Base-by-base conservation (phyloP, 2,113 vertebrate genomes). In the Tragelaphus buxtoni region DNA sequence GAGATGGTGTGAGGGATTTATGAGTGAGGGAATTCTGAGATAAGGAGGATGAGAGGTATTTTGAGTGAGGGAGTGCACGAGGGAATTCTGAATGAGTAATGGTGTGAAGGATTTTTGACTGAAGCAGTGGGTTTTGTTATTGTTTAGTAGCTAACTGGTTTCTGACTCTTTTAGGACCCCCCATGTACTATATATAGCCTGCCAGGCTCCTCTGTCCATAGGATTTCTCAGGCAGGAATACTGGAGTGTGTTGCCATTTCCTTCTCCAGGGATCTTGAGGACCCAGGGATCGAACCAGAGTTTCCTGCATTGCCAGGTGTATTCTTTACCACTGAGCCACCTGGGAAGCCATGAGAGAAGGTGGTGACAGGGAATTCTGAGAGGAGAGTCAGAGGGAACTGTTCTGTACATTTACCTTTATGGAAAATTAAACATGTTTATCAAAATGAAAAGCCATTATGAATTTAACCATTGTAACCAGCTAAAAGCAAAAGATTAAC, bases 341-440 rank as follows among this genome's bases (percentile, higher is more conserved):
- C 10, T 42, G 39, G 69, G 22, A 74, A 74, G 39, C 22, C 69
- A 42, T 74, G 39, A 74, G 39, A 74, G 39, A 74, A 74, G 11
- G 69, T 13, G 5, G 69, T 74, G 39, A 74, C 39, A 74, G 69
- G 22, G 35, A 74, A 72, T 42, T 74, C 22, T 74, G 39, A 74
- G 22, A 74, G 69, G 35, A 74, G 69, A 74, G 22, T 74, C 22
- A 42, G 39, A 74, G 35, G 5, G 39, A 74, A 74, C 39, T 74
- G 1, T 82, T 58, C 39, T 22, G 20, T 49, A n/a, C 11, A 8
- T 93, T 61, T 88, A 32, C 30, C 51, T 88, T 90, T 94, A 88
- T 86, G 84, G 28, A 86, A 97, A 98, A 69, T 60, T 53, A 88
- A 95, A 9, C 1, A 0, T 42, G 13, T 87, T 96, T 97, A 11